Percentiles rank a stretch among this genome's conserved stretches.
phyloP scores from a whole-genome alignment of 2,797 vertebrate genomes.

The Eulemur coronatus region DNA sequence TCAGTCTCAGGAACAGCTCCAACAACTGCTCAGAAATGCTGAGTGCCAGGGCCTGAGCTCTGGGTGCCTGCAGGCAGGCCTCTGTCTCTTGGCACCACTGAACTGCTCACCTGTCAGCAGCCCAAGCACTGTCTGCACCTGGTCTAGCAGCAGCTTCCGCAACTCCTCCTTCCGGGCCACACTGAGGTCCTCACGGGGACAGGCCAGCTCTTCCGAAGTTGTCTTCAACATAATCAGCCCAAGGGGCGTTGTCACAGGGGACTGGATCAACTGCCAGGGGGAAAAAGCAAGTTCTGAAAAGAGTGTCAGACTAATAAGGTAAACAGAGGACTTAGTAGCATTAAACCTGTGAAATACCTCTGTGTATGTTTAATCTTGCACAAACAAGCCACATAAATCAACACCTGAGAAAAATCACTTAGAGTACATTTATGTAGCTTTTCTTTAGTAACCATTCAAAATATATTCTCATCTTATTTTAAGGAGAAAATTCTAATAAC shows the following conservation, averaged over 20 bases:
- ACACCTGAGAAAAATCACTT: neutral
- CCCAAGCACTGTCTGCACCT: slow-evolving; percentile 95
- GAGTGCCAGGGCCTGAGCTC: neutral
- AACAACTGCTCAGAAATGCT: neutral
- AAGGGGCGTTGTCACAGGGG: slow-evolving; percentile 92
- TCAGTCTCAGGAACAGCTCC: neutral
- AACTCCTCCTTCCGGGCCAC: slow-evolving; percentile 97
- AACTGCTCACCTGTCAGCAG: slow-evolving; percentile 92
- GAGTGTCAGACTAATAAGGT: neutral
- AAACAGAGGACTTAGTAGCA: neutral
- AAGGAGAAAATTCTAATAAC: slow-evolving; percentile 34
- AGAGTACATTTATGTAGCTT: neutral
- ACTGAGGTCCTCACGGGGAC: slow-evolving; percentile 96
- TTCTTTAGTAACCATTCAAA: neutral
- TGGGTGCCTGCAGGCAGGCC: neutral
- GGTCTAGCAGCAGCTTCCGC: slow-evolving; percentile 95
- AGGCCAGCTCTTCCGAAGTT: slow-evolving; percentile 97
- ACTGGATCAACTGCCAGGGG: slow-evolving; percentile 92
- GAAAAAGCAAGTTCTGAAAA: slow-evolving; percentile 46
- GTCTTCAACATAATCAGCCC: slow-evolving; percentile 98
- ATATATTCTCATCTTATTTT: slow-evolving; percentile 14
- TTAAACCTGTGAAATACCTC: neutral
- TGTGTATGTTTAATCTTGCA: neutral
- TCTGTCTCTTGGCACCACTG: neutral
- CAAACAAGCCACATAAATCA: neutral